A percentile compares a stretch with the other conserved stretches of the same genome.
Evolutionary conservation across 2,888 invertebrate genomes (phyloP).

Genomic region (Tipula confusa): DNA sequence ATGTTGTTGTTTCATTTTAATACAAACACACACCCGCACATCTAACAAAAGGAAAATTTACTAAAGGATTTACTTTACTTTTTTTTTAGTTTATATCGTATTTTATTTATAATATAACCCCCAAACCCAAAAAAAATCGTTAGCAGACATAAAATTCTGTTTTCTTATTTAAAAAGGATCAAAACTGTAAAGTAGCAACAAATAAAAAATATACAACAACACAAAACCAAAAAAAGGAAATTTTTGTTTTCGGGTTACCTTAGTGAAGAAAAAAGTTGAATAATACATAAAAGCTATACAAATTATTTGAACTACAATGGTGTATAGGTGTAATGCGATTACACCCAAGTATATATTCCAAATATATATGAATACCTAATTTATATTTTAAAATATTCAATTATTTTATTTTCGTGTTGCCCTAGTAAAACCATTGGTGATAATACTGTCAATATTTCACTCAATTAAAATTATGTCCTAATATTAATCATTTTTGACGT

Average conservation of each 20-base stretch:
- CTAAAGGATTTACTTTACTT: not conserved
- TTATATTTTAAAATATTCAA: not conserved
- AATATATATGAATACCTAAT: not conserved
- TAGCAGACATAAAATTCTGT: constrained; percentile 3
- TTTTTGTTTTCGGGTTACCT: not conserved
- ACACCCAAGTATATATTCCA: not conserved
- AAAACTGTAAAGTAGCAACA: constrained; percentile 12
- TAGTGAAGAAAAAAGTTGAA: not conserved
- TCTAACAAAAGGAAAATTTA: not conserved
- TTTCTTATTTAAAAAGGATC: constrained; percentile 25
- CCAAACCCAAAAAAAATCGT: not conserved
- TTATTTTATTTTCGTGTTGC: not conserved
- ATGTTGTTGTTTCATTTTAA: not conserved
- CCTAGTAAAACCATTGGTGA: too few species aligned
- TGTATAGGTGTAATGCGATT: not conserved
- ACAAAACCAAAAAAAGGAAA: not conserved
- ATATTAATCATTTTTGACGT: too few species aligned
- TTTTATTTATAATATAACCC: not conserved
- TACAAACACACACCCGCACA: too few species aligned
- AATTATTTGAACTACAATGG: not conserved
- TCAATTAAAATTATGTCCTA: too few species aligned
- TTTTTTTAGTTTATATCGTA: not conserved
- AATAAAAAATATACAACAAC: not conserved
- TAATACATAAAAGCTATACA: not conserved
- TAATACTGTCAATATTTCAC: too few species aligned